Percentiles rank a stretch among this genome's conserved stretches.
Evolutionary conservation across 2,113 vertebrate species (phyloP).

Genomic region (Nansenia antarctica): DNA sequence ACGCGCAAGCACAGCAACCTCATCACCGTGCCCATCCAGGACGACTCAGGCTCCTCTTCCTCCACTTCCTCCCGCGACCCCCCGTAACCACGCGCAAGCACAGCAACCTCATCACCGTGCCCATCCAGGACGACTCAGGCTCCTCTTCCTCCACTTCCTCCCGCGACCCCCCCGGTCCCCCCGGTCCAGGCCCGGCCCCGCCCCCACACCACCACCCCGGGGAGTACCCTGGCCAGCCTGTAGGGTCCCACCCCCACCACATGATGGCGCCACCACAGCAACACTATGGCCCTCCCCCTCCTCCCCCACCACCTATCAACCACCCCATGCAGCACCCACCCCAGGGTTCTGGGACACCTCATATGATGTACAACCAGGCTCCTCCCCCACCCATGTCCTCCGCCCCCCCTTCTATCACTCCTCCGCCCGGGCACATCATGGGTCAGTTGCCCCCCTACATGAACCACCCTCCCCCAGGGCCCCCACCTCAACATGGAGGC

Average conservation of each 20-base stretch:
- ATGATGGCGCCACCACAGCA: constrained; percentile 95
- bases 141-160: constrained; percentile 60
- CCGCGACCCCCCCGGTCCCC: constrained; percentile 51
- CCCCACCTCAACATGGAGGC: constrained; percentile 92
- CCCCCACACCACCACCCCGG: constrained; percentile 79
- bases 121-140: constrained; percentile 95
- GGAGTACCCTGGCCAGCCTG: constrained; percentile 90
- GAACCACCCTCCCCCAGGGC: constrained; percentile 93
- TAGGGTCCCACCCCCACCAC: constrained; percentile 92
- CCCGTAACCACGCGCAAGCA: constrained; percentile 89
- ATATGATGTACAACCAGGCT: constrained; percentile 96
- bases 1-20: constrained; percentile 98
- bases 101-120: constrained; percentile 98
- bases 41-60: constrained; percentile 82
- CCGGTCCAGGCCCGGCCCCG: constrained; percentile 70
- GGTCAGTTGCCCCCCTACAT: constrained; percentile 95
- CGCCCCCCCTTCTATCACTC: constrained; percentile 94
- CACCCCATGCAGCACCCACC: constrained; percentile 95
- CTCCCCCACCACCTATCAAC: constrained; percentile 90
- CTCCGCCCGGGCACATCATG: constrained; percentile 94
- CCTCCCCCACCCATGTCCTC: constrained; percentile 92
- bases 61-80: constrained; percentile 45
- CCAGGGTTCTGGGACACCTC: constrained; percentile 88
- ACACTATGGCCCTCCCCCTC: constrained; percentile 94
- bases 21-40: constrained; percentile 98